Evolutionary conservation across 2,113 vertebrate genomes (phyloP).

Genomic region (Tapirus terrestris): DNA sequence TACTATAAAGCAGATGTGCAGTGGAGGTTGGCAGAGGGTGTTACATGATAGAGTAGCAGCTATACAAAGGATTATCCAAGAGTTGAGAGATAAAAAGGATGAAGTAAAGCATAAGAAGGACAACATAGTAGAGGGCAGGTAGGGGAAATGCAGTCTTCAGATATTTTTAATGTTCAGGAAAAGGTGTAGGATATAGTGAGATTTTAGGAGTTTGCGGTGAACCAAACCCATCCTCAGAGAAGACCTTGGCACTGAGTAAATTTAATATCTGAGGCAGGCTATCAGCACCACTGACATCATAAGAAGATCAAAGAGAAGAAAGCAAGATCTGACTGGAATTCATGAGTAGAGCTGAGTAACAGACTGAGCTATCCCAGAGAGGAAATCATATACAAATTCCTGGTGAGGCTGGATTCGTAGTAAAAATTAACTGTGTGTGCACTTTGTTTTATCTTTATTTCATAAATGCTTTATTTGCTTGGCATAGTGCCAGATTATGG

Average conservation of each 20-base stretch:
- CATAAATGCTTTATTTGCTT: not conserved
- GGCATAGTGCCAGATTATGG: not conserved
- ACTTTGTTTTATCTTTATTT: not conserved
- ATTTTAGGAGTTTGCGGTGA: not conserved
- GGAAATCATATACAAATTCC: not conserved
- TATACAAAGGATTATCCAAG: not conserved
- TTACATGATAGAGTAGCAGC: not conserved
- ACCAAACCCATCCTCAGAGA: not conserved
- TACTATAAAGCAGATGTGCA: not conserved
- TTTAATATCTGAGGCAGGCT: not conserved
- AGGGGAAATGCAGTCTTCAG: not conserved
- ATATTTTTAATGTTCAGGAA: conserved; percentile 1
- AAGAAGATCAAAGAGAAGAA: conserved; percentile 1
- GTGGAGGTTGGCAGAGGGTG: not conserved
- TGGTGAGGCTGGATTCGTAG: not conserved
- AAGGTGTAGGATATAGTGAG: not conserved
- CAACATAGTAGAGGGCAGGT: not conserved
- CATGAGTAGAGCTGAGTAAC: not conserved
- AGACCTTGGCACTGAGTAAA: not conserved
- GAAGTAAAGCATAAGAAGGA: conserved; percentile 13
- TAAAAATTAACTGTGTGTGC: not conserved
- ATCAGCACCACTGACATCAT: not conserved
- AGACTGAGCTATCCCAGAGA: not conserved
- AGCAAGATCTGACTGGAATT: not conserved
- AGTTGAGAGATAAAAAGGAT: not conserved